Percentiles rank a stretch among this genome's conserved stretches.
Conservation (phyloP, 2,888 invertebrate genomes). For the Ctenicera cuprea region DNA sequence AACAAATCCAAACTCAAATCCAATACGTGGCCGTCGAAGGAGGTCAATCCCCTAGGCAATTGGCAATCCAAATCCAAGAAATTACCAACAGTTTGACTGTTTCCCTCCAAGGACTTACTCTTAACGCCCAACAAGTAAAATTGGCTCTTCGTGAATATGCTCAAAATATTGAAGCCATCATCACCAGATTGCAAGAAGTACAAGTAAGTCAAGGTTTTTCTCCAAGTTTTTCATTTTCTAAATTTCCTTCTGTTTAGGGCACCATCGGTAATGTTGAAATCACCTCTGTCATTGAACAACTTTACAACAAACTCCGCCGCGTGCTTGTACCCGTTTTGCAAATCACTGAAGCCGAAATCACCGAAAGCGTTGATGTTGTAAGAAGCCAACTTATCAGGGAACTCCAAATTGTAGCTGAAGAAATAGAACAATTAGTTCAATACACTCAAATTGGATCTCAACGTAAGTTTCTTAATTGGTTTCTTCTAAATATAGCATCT, state of each 20-base stretch:
- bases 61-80: constrained; percentile 19
- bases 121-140: constrained; percentile 10
- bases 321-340: neutral
- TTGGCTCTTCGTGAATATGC: constrained; percentile 18
- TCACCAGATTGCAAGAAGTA: constrained; percentile 8
- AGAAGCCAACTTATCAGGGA: neutral
- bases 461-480: neutral
- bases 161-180: constrained; percentile 14
- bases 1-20: constrained; percentile 23
- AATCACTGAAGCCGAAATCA: neutral
- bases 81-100: neutral
- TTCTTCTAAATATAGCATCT: neutral
- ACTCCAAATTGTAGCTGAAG: constrained; percentile 6
- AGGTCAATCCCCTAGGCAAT: constrained; percentile 7
- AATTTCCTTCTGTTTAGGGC: neutral
- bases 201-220: neutral
- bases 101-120: neutral
- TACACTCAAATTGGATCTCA: neutral
- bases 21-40: constrained; percentile 4
- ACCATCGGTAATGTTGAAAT: neutral
- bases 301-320: constrained; percentile 1
- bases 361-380: neutral
- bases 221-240: neutral
- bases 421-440: constrained; percentile 10
- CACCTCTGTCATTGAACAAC: neutral